Conservation (phyloP, 2,113 vertebrate species). For the Myotis lucifugus region DNA sequence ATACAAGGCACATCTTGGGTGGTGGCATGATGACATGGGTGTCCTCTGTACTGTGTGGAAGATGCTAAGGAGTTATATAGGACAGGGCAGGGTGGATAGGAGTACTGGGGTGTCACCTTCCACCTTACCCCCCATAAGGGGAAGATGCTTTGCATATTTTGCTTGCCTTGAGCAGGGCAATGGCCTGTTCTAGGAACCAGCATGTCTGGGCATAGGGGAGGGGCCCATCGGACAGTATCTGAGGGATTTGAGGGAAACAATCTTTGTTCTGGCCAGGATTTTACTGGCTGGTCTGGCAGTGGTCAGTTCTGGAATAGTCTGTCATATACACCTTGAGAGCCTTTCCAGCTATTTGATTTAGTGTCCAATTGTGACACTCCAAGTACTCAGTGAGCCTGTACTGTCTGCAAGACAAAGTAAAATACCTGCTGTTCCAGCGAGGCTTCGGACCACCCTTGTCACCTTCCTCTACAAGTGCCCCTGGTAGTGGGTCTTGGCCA, state of each 20-base stretch:
- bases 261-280: neutral
- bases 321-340: neutral
- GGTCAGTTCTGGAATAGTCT: neutral
- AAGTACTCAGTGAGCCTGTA: neutral
- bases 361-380: neutral
- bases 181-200: neutral
- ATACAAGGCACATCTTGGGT: neutral
- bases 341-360: neutral
- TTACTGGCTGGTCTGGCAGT: neutral
- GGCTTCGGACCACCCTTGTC: neutral
- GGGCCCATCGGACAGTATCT: neutral
- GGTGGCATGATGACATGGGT: neutral
- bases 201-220: neutral
- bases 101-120: neutral
- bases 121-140: neutral
- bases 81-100: neutral
- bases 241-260: neutral
- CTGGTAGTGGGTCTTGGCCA: fast-evolving
- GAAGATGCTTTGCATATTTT: neutral
- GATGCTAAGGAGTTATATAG: neutral
- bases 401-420: neutral
- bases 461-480: fast-evolving
- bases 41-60: neutral
- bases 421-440: neutral
- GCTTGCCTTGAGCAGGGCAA: neutral